A percentile compares a stretch with the other conserved stretches of the same genome.
phyloP scores from a whole-genome alignment of 2,113 vertebrate genomes.

The Pomatostomus ruficeps region DNA sequence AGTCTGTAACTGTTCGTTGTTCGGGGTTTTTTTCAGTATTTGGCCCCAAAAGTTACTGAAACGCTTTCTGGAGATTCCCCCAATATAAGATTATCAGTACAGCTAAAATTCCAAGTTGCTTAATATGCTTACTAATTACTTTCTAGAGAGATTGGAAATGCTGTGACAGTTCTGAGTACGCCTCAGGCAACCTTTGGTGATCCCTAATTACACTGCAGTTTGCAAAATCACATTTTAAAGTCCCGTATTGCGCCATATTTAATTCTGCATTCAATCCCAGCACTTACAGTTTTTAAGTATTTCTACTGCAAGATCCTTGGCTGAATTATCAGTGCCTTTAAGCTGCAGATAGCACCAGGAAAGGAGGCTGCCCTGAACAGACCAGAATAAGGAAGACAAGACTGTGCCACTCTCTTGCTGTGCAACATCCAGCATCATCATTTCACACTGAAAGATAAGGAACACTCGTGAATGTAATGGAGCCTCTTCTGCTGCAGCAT shows the following conservation, averaged over 20 bases:
- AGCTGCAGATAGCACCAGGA: constrained; percentile 96
- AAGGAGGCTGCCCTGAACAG: constrained; percentile 91
- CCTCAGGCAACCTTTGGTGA: neutral
- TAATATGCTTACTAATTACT: neutral
- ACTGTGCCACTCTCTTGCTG: constrained; percentile 78
- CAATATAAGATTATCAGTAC: neutral
- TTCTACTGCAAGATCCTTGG: constrained; percentile 78
- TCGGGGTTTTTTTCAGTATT: fast-evolving
- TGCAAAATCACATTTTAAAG: neutral
- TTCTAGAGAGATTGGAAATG: neutral
- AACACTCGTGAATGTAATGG: neutral
- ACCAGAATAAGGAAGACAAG: constrained; percentile 91
- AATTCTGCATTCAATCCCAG: neutral
- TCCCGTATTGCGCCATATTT: neutral
- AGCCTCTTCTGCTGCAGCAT: neutral
- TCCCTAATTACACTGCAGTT: neutral
- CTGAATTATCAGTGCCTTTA: constrained; percentile 70
- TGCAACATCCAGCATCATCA: constrained; percentile 78
- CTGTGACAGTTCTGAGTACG: neutral
- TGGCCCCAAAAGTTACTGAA: neutral
- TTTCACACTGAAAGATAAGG: constrained; percentile 81
- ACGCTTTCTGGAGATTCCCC: neutral
- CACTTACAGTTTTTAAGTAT: constrained; percentile 89
- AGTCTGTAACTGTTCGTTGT: neutral
- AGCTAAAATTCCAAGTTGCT: neutral